Evolutionary conservation across 2,797 vertebrate genomes (phyloP), one percentile per base, ranked within the genome.

Genomic region (Coccyzus lansbergi): DNA sequence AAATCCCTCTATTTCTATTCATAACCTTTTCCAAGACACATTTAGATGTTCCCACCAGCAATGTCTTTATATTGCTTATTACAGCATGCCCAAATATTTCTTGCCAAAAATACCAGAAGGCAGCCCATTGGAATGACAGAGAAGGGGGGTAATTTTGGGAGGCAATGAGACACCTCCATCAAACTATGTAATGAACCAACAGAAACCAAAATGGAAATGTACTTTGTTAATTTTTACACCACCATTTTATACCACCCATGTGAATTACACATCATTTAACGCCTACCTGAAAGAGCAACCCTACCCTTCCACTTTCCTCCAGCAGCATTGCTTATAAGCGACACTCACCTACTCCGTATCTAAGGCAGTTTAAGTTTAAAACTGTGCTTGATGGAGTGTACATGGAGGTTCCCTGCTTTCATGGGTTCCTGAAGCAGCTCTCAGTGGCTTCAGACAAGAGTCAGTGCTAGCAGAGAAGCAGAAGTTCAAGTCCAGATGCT

Each of bases 51-150:
- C 88, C 72, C 70, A 92, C 34, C 79, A 87, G 33, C 65, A 91
- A 58, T 15, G 12, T 75, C 86, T 93, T 87, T 40, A 78, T 51
- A 68, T 87, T 80, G 71, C 80, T 89, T 83, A 83, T 56, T 78
- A 78, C 72, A 89, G 79, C 51, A 88, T 40, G 72, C 44, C 79
- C 76, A 95, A 94, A 85, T 65, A 91, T 55, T 91, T 93, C 93
- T 87, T 92, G 93, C 82, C 82, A 95, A 93, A 90, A 92, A 85
- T 71, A 51, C 79, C 92, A 95, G 88, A 95, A 94, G 91, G 90
- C 86, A 92, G 31, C 90, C 80, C 89, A 88, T 65, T 83, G 44
- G 48, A 94, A 95, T 65, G 38, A 91, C 82, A 83, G 65, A 75
- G 36, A 83, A 94, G 29, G 3, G 38, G 53, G 18, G 24, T 94